phyloP scores from a whole-genome alignment of 2,888 invertebrate genomes.

The Petrophora chlorosata region DNA sequence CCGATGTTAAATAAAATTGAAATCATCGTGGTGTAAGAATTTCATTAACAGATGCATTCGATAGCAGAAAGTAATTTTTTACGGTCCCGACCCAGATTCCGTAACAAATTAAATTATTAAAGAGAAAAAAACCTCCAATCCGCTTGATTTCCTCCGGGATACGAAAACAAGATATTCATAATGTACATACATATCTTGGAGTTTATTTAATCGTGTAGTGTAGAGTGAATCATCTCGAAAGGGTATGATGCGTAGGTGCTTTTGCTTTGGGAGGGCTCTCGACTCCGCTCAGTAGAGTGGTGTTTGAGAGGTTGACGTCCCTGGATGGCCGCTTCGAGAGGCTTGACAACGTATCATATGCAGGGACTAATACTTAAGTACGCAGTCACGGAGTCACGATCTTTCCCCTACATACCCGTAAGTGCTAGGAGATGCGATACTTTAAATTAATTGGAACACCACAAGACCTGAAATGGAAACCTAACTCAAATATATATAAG shows the following conservation, averaged over 20 bases:
- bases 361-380: conserved; percentile 39
- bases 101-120: conserved; percentile 38
- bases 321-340: conserved; percentile 48
- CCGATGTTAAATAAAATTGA: no score
- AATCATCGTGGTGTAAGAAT: conserved; percentile 13
- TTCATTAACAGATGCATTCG: conserved; percentile 23
- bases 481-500: no score
- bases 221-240: conserved; percentile 58
- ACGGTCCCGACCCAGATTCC: conserved; percentile 23
- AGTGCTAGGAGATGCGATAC: background rate
- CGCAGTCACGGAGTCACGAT: conserved; percentile 33
- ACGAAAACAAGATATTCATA: conserved; percentile 45
- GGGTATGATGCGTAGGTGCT: conserved; percentile 64
- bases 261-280: conserved; percentile 63
- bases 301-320: conserved; percentile 59
- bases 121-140: conserved; percentile 31
- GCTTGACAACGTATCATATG: conserved; percentile 42
- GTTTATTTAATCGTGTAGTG: conserved; percentile 52
- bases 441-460: conserved; percentile 18
- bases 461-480: no score
- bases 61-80: conserved; percentile 24
- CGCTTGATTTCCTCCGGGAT: conserved; percentile 45
- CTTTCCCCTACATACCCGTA: conserved; percentile 13
- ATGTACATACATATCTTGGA: conserved; percentile 41
- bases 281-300: conserved; percentile 48